phyloP scores from a whole-genome alignment of 2,797 vertebrate species.

The Halcyon leucocephala region DNA sequence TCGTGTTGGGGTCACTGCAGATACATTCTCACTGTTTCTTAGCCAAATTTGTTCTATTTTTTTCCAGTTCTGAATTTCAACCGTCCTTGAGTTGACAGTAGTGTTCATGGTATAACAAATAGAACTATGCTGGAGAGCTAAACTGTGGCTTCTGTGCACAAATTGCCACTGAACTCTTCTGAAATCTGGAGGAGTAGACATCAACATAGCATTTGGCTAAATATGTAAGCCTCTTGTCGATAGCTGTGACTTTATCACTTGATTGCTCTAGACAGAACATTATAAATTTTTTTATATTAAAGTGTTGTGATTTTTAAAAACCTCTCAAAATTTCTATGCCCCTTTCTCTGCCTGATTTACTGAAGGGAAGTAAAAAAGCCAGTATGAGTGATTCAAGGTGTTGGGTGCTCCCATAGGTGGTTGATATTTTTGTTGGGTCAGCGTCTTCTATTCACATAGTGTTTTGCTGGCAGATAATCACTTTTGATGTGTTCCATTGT shows the following conservation, averaged over 20 bases:
- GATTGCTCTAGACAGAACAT: not conserved
- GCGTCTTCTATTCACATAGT: not conserved
- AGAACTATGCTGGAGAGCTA: accelerated
- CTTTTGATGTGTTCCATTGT: not conserved
- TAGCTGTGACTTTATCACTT: not conserved
- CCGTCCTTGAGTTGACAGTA: not conserved
- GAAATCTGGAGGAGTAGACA: accelerated
- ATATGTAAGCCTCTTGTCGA: not conserved
- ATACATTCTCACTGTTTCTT: not conserved
- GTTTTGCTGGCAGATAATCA: not conserved
- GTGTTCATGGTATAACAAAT: accelerated
- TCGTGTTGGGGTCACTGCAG: not conserved
- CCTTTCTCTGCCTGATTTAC: not conserved
- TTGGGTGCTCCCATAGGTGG: not conserved
- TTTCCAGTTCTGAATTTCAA: not conserved
- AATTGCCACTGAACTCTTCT: not conserved
- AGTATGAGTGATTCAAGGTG: not conserved
- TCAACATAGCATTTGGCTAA: accelerated
- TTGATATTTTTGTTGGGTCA: not conserved
- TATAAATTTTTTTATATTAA: not conserved
- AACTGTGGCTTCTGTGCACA: not conserved
- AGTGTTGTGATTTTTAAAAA: not conserved
- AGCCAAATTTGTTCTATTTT: not conserved
- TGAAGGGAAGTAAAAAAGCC: not conserved
- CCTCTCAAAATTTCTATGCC: not conserved